Base-by-base conservation (phyloP, 1,140 invertebrate species). In the Adelges cooleyi region DNA sequence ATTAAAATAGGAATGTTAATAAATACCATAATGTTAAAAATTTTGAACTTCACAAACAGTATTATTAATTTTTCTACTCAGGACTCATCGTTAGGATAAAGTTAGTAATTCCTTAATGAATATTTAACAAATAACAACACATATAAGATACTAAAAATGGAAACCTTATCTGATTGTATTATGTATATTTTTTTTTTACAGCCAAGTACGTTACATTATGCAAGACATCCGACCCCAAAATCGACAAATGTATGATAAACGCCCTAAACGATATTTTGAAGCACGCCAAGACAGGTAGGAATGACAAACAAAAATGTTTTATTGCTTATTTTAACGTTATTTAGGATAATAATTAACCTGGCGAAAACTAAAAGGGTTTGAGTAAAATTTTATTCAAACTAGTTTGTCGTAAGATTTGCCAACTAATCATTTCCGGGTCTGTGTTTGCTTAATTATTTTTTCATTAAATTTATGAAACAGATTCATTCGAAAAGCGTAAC, bases 151-250 rank as follows among this genome's bases (percentile, higher is more conserved):
- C 36, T 8, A 38, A 8, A 6, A 8, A 13, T 38, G 6, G n/a
- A 49, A 49, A 49, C 8, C n/a, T 17, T 9, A 9, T 49, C 17
- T 49, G 20, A 9, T 38, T 59, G 17, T 11, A 5, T 8, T 65
- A 9, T 46, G n/a, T 51, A 15, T 13, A 56, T 46, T 65, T 54
- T 59, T 68, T 68, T 66, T 68, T 73, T 70, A 65, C 73, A 85
- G 83, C 83, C 18, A 77, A 80, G 22, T 85, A 82, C 65, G 71
- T 84, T n/a, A 75, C 80, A 22, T 73, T 83, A 22, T 85, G 84
- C 69, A 78, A 77, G 40, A 74, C 73, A 52, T 76, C 74, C 65
- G 79, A 82, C 68, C 81, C 82, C 0, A 72, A 80, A 27, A 66
- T 83, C 6, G 75, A 78, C 6, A 70, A 77, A 18, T 85, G 84